Conservation (phyloP, 2,113 vertebrate genomes). For the Rhea pennata region DNA sequence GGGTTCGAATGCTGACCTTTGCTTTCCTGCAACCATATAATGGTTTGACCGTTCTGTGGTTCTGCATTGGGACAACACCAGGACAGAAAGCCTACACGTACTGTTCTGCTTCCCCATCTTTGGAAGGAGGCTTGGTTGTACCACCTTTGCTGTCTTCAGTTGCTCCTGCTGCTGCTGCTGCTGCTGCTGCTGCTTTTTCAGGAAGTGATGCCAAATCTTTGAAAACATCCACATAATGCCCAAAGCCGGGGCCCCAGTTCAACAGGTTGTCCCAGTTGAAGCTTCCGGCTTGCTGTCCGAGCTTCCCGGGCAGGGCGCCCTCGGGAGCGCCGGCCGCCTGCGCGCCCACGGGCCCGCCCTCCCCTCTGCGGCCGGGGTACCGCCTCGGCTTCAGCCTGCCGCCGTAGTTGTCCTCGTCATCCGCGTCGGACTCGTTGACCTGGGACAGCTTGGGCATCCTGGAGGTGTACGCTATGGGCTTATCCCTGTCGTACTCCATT, state of each 20-base stretch:
- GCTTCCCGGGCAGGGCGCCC: constrained; percentile 84
- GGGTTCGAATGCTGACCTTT: constrained; percentile 57
- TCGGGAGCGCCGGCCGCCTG: constrained; percentile 76
- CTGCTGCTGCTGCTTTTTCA: constrained; percentile 81
- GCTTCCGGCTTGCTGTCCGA: constrained; percentile 85
- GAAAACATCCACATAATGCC: constrained; percentile 98
- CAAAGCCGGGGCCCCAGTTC: constrained; percentile 98
- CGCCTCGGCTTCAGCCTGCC: constrained; percentile 89
- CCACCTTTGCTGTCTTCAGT: constrained; percentile 89
- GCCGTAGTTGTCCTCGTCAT: constrained; percentile 92
- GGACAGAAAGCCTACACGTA: constrained; percentile 86
- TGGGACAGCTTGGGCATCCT: constrained; percentile 96
- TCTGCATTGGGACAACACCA: constrained; percentile 18
- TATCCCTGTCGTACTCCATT: constrained; percentile 97
- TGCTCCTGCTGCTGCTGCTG: constrained; percentile 72
- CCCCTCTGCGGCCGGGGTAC: constrained; percentile 90
- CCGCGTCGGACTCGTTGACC: constrained; percentile 95
- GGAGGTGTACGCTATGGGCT: constrained; percentile 88
- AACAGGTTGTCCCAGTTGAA: constrained; percentile 99
- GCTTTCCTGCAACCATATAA: constrained; percentile 48
- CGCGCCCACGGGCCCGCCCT: constrained; percentile 80
- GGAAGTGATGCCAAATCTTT: constrained; percentile 96
- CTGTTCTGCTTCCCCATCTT: constrained; percentile 92
- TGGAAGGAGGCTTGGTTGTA: constrained; percentile 83
- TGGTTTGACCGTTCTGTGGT: constrained; percentile 20